These are phyloP conservation scores for Drosophila stalkeri DNA, from an alignment of 2,888 invertebrate genomes.

Conservation along the genomic window DNA sequence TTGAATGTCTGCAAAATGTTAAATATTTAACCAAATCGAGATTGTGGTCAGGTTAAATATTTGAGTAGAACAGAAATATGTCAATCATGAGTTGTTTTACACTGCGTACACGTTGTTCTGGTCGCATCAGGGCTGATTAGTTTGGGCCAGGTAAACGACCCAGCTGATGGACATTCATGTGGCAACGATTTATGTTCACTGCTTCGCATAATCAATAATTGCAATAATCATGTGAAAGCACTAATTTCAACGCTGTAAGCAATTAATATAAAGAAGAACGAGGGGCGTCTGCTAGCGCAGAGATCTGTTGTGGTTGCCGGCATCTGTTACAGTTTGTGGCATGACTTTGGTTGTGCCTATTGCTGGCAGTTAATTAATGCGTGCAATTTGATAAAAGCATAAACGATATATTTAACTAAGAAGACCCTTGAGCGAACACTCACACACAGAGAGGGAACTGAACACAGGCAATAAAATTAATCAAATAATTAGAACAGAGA, in stretches of 20 bases:
- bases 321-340: slow-evolving; percentile 41
- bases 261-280: slow-evolving; percentile 59
- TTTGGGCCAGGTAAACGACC: slow-evolving; percentile 22
- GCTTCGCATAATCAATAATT: slow-evolving; percentile 59
- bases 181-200: slow-evolving; percentile 51
- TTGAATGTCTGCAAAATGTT: slow-evolving; percentile 16
- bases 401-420: slow-evolving; percentile 73
- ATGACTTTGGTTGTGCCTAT: slow-evolving; percentile 34
- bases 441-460: slow-evolving; percentile 22
- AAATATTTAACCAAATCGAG: slow-evolving; percentile 43
- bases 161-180: slow-evolving; percentile 30
- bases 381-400: slow-evolving; percentile 78
- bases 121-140: slow-evolving; percentile 2
- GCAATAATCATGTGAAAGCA: slow-evolving; percentile 62
- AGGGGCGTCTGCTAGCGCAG: neutral
- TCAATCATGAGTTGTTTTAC: neutral
- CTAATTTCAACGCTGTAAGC: slow-evolving; percentile 59
- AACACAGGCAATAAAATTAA: slow-evolving; percentile 75
- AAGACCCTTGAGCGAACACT: slow-evolving; percentile 20
- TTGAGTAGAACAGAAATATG: neutral
- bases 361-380: slow-evolving; percentile 72
- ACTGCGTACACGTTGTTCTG: neutral
- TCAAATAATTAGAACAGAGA: slow-evolving; percentile 71
- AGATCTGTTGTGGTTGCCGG: too few relatives aligned
- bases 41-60: slow-evolving; percentile 14